phyloP scores from a whole-genome alignment of 2,113 vertebrate species.

The Austrofundulus limnaeus region DNA sequence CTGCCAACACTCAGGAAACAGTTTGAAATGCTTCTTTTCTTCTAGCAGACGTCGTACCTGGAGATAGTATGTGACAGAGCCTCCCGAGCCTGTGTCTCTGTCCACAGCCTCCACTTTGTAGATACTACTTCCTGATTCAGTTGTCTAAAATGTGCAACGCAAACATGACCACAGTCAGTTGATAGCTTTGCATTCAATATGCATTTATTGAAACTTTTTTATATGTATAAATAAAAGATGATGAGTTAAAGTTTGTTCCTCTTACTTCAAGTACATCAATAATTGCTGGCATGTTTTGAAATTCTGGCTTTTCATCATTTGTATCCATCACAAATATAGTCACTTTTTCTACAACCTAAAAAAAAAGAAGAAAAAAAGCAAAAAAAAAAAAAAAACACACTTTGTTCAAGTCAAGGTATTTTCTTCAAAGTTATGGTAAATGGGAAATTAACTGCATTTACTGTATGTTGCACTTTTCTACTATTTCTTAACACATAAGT shows the following conservation, averaged over 20 bases:
- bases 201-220: no score
- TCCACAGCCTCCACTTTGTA: slow-evolving; percentile 86
- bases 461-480: no score
- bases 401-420: background rate
- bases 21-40: background rate
- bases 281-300: slow-evolving; percentile 87
- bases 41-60: slow-evolving; percentile 78
- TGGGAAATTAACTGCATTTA: no score
- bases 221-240: no score
- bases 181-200: no score
- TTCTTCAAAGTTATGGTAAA: no score
- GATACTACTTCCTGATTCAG: slow-evolving; percentile 86
- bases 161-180: slow-evolving; percentile 10
- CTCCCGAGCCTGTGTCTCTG: slow-evolving; percentile 91
- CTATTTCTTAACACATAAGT: no score
- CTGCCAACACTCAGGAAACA: slow-evolving; percentile 1
- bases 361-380: background rate
- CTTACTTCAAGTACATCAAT: slow-evolving; percentile 89
- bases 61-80: slow-evolving; percentile 90
- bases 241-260: background rate
- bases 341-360: slow-evolving; percentile 92
- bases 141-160: slow-evolving; percentile 74
- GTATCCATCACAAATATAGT: slow-evolving; percentile 91
- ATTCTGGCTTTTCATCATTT: slow-evolving; percentile 93
- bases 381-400: background rate